Evolutionary conservation across 2,797 vertebrate genomes (phyloP).

Genomic region (Pygocentrus nattereri): DNA sequence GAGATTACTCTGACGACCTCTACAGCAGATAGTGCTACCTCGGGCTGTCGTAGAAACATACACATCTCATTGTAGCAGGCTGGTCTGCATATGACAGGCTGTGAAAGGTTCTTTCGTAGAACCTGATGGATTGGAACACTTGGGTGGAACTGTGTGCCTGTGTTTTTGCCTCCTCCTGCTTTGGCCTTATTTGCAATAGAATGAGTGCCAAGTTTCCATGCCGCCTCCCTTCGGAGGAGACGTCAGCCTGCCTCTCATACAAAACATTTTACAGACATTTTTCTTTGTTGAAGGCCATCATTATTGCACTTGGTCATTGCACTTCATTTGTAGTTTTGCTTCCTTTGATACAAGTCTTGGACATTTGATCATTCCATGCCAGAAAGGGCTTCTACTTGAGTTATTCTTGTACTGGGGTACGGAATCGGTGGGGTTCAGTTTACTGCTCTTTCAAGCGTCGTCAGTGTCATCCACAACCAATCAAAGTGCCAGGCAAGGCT

Average conservation of each 20-base stretch:
- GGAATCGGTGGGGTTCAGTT: conserved; percentile 47
- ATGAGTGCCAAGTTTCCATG: conserved; percentile 73
- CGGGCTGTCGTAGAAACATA: neutral
- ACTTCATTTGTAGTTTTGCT: conserved; percentile 66
- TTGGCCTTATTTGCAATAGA: conserved; percentile 72
- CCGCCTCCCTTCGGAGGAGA: conserved; percentile 51
- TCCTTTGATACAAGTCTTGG: conserved; percentile 55
- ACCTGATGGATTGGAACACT: conserved; percentile 21
- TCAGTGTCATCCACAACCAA: conserved; percentile 48
- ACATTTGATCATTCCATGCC: conserved; percentile 72
- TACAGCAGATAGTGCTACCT: conserved; percentile 78
- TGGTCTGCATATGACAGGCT: conserved; percentile 40
- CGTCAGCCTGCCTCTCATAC: conserved; percentile 40
- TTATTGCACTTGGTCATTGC: conserved; percentile 64
- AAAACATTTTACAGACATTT: conserved; percentile 45
- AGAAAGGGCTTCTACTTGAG: conserved; percentile 75
- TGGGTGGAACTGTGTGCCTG: conserved; percentile 41
- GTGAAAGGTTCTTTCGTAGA: neutral
- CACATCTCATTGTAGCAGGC: conserved; percentile 26
- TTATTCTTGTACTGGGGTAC: conserved; percentile 52
- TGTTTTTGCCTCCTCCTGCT: conserved; percentile 53
- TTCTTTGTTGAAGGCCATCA: conserved; percentile 55
- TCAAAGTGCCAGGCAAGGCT: conserved; percentile 68
- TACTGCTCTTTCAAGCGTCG: conserved; percentile 49
- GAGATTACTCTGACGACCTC: conserved; percentile 72